Evolutionary conservation across 2,888 invertebrate species (phyloP), one percentile per base, ranked within the genome.

Genomic region (Chironomus riparius): DNA sequence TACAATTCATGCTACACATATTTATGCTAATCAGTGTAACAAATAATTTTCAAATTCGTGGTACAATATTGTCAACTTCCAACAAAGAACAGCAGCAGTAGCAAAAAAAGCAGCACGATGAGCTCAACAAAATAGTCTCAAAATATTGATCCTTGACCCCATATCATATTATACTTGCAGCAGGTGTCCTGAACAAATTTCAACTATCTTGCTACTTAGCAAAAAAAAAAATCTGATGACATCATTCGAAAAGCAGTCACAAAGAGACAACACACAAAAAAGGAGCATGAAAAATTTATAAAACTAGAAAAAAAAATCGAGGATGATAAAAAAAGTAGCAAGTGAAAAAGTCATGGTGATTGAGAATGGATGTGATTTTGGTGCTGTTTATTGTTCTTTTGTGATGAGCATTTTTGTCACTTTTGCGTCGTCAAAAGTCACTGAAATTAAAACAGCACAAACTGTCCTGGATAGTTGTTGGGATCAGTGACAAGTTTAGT

Each of bases 201-300:
- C n/a, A 71, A 69, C 69, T 38, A 38, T 13, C 18, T 56, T 71
- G 61, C 72, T 24, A 13, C 21, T 38, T 28, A 47, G 24, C 61
- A 38, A 38, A 38, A 71, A 56, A n/a, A n/a, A 71, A 74, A 74
- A 74, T 68, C 47, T 74, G 74, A 74, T 74, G 74, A 74, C 74
- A 74, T 74, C 74, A 74, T 74, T 74, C n/a, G 65, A 74, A 22
- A 21, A 47, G 24, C 12, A 13, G 12, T 21, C 13, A 21, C 65
- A 65, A 65, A 65, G 21, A 24, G 65, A 24, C 65, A 65, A 24
- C 47, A 74, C 47, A 74, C n/a, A 38, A 12, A 74, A 74, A 68
- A 68, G 47, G 10, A 65, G 47, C 65, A 68, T 47, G 74, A 74
- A 65, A 72, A 74, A 73, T 73, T 61, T 61, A 62, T 22, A 7